Conservation (phyloP, 2,888 invertebrate species). For the Catotricha subobsoleta region DNA sequence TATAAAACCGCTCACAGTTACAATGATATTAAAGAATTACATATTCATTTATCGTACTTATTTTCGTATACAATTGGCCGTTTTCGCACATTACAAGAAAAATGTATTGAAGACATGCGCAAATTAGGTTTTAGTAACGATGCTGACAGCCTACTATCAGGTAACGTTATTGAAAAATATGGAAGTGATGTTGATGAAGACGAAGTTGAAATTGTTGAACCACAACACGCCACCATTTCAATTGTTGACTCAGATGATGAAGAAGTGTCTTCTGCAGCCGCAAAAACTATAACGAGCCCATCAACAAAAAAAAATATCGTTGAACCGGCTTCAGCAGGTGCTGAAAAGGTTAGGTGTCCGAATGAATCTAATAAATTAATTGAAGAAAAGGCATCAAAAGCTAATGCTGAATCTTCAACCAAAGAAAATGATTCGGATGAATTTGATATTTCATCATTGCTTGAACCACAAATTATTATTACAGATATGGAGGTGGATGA, state of each 20-base stretch:
- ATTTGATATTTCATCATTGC: neutral
- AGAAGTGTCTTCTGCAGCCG: neutral
- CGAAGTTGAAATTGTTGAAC: slow-evolving; percentile 29
- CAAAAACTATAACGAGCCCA: neutral
- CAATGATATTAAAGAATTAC: slow-evolving; percentile 27
- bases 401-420: neutral
- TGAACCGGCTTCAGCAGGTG: neutral
- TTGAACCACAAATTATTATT: too few relatives aligned
- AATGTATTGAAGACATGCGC: slow-evolving; percentile 26
- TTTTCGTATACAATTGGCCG: slow-evolving; percentile 28
- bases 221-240: slow-evolving; percentile 26
- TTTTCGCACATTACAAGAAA: slow-evolving; percentile 27
- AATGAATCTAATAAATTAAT: neutral
- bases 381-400: neutral
- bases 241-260: slow-evolving; percentile 28
- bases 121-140: slow-evolving; percentile 27
- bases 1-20: slow-evolving; percentile 25
- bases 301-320: neutral
- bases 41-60: slow-evolving; percentile 28
- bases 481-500: neutral
- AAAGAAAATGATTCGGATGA: neutral
- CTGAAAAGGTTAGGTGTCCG: neutral
- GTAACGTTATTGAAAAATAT: slow-evolving; percentile 24
- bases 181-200: slow-evolving; percentile 28
- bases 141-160: slow-evolving; percentile 25